phyloP scores from a whole-genome alignment of 2,797 vertebrate genomes.

The Phataginus tricuspis region DNA sequence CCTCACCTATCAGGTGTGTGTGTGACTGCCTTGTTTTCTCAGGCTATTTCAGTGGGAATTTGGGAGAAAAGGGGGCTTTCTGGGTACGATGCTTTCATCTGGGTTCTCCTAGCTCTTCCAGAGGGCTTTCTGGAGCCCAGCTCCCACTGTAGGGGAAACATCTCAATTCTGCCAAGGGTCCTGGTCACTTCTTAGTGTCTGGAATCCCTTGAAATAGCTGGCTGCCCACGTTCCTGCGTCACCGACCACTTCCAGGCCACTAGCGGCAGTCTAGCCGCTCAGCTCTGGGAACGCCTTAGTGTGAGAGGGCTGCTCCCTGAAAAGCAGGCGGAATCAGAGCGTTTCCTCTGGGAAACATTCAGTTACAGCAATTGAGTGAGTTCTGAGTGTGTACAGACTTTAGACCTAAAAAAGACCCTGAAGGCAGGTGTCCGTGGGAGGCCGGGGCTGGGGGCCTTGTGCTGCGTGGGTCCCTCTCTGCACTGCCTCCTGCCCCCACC shows the following conservation, averaged over 20 bases:
- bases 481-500: accelerated
- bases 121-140: background rate
- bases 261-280: no score
- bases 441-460: no score
- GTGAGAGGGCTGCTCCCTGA: background rate
- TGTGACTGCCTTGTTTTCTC: background rate
- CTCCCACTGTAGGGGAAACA: background rate
- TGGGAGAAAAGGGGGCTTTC: background rate
- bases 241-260: background rate
- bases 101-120: background rate
- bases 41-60: background rate
- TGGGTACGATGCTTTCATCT: background rate
- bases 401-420: no score
- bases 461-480: no score
- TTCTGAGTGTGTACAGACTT: background rate
- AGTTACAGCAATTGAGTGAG: background rate
- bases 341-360: background rate
- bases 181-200: background rate
- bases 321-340: background rate
- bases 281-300: background rate
- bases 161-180: background rate
- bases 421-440: no score
- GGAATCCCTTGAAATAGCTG: background rate
- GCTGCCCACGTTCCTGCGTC: background rate
- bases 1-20: background rate